Base-by-base conservation (phyloP, 2,113 vertebrate species). In the Hemicordylus capensis region DNA sequence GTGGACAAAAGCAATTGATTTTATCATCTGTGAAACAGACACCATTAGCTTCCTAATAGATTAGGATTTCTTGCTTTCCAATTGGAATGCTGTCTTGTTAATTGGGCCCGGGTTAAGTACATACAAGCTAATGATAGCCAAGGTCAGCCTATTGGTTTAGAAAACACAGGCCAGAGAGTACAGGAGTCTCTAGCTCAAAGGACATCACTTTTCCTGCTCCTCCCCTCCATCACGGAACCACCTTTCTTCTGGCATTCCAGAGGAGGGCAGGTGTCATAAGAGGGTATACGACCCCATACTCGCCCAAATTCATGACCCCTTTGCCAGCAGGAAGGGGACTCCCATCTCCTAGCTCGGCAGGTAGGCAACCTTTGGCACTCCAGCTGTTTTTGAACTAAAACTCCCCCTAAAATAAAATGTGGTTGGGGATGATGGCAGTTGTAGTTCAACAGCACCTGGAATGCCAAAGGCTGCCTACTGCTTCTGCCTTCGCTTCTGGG, bases 101-200 rank as follows among this genome's bases (percentile, higher is more conserved):
- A 15, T 89, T 88, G 83, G 83, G 88, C 88, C 69, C 61, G 85
- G 66, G 74, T 83, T 80, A 10, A 86, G 86, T 61, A 0, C 74
- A 3, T 70, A 31, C 77, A 0, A 2, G 59, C 56, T 6, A 64
- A 46, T 22, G 6, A 19, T 4, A 48, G 81, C 75, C 34, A 24
- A 0, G 22, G 0, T 75, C 4, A 19, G 76, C 15, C 0, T 2
- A n/a, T 0, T 74, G 4, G 39, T 59, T 0, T 0, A 54, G 51
- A 54, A 14, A n/a, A n/a, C n/a, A n/a, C n/a, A n/a, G n/a, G n/a
- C n/a, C n/a, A n/a, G n/a, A n/a, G n/a, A n/a, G n/a, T n/a, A n/a
- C n/a, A n/a, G n/a, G n/a, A n/a, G n/a, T n/a, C n/a, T n/a, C n/a
- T n/a, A n/a, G n/a, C n/a, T n/a, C n/a, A n/a, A 51, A 12, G 48